A percentile compares a stretch with the other conserved stretches of the same genome.
Conservation (phyloP, 1,140 invertebrate genomes). For the Caenorhabditis remanei region DNA sequence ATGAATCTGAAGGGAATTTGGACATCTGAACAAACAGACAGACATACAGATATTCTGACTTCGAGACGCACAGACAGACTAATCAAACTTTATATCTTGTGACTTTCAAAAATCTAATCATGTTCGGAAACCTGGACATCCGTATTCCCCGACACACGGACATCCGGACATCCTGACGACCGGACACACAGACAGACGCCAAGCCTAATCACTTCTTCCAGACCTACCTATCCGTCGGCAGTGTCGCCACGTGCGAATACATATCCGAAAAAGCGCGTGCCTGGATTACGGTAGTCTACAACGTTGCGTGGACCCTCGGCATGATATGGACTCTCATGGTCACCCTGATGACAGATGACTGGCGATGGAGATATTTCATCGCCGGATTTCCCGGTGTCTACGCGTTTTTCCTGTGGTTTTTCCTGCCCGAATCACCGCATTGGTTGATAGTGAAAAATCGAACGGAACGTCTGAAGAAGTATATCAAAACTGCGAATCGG, state of each 20-base stretch:
- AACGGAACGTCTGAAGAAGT: conserved; percentile 28
- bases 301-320: conserved; percentile 20
- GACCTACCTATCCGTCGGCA: conserved; percentile 14
- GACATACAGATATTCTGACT: too few relatives aligned
- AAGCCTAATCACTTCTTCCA: neutral
- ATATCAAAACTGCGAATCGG: conserved; percentile 27
- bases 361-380: conserved; percentile 43
- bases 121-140: too few relatives aligned
- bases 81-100: too few relatives aligned
- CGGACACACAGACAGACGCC: too few relatives aligned
- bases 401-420: neutral
- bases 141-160: too few relatives aligned
- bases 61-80: too few relatives aligned
- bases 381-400: conserved; percentile 1
- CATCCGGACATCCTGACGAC: too few relatives aligned
- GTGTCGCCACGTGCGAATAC: conserved; percentile 41
- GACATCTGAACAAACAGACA: too few relatives aligned
- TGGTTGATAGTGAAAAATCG: conserved; percentile 28
- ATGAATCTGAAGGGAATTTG: too few relatives aligned
- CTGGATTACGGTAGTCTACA: conserved; percentile 51
- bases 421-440: neutral
- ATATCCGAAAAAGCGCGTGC: conserved; percentile 17
- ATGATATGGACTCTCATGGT: conserved; percentile 37
- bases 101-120: too few relatives aligned
- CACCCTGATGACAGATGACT: conserved; percentile 15